Conservation (phyloP, 92 coral and sea anemone genomes). For the Metridium senile region DNA sequence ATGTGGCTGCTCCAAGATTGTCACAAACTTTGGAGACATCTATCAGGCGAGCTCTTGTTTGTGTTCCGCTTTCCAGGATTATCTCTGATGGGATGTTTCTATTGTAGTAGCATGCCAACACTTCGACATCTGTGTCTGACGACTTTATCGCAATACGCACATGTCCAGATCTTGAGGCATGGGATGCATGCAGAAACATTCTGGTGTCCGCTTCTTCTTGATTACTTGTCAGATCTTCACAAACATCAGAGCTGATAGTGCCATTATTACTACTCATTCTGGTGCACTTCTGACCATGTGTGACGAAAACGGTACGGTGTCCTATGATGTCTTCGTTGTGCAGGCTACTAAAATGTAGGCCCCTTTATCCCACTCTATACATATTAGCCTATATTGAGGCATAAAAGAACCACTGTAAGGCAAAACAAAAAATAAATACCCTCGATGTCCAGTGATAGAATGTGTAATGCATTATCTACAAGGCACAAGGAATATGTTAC, state of each 20-base stretch:
- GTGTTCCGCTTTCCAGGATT: constrained; percentile 47
- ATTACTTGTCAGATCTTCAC: constrained; percentile 31
- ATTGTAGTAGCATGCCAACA: constrained; percentile 46
- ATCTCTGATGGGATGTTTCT: constrained; percentile 37
- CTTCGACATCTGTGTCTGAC: constrained; percentile 58
- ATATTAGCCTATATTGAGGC: too few species aligned
- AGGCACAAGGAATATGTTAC: too few species aligned
- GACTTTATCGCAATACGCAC: constrained; percentile 32
- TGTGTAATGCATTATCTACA: too few species aligned
- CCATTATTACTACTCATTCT: background rate
- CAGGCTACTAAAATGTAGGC: too few species aligned
- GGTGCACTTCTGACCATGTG: constrained; percentile 41
- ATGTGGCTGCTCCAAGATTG: constrained; percentile 39
- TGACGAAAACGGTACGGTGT: constrained; percentile 33
- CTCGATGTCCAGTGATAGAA: too few species aligned
- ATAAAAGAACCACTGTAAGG: too few species aligned
- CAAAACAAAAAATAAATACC: too few species aligned
- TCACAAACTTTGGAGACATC: constrained; percentile 27
- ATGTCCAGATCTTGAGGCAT: constrained; percentile 38
- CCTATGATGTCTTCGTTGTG: too few species aligned
- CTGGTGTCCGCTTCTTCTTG: constrained; percentile 68
- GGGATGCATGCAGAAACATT: constrained; percentile 61
- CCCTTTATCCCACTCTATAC: too few species aligned
- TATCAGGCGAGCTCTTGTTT: constrained; percentile 43
- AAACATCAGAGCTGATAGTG: constrained; percentile 29